Conservation (phyloP, 2,113 vertebrate genomes). For the Siniperca chuatsi region DNA sequence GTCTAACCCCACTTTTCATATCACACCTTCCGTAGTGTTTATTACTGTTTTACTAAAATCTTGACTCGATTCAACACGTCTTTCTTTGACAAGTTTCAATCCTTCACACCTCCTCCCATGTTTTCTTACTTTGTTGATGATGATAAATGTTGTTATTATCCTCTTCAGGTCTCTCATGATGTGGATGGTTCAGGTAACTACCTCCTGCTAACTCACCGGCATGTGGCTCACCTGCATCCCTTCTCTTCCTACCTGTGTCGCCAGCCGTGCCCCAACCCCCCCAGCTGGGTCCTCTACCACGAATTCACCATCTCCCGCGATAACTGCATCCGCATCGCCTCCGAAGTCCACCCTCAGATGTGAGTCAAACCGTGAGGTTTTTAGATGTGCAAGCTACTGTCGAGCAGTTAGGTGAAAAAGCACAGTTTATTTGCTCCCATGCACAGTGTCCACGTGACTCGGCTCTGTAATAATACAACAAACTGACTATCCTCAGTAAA, state of each 20-base stretch:
- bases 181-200: conserved; percentile 94
- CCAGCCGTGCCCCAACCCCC: conserved; percentile 85
- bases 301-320: conserved; percentile 88
- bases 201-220: conserved; percentile 90
- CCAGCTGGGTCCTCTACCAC: conserved; percentile 92
- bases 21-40: not conserved
- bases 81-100: not conserved
- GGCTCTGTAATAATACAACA: too few species aligned
- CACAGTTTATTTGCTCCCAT: too few species aligned
- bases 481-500: too few species aligned
- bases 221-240: conserved; percentile 92
- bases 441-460: too few species aligned
- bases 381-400: not conserved
- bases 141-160: conserved; percentile 30
- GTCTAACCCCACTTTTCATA: too few species aligned
- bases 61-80: not conserved
- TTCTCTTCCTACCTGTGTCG: conserved; percentile 89
- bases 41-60: not conserved
- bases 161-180: conserved; percentile 88
- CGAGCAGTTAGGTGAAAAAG: too few species aligned
- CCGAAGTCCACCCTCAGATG: conserved; percentile 94
- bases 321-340: conserved; percentile 88
- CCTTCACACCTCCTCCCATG: not conserved
- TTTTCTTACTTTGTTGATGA: not conserved
- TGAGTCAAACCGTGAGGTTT: conserved; percentile 74